Percentiles rank a stretch among this genome's conserved stretches.
These are phyloP conservation scores for Hermetia illucens DNA, from an alignment of 1,140 invertebrate genomes.

Conservation along the genomic window DNA sequence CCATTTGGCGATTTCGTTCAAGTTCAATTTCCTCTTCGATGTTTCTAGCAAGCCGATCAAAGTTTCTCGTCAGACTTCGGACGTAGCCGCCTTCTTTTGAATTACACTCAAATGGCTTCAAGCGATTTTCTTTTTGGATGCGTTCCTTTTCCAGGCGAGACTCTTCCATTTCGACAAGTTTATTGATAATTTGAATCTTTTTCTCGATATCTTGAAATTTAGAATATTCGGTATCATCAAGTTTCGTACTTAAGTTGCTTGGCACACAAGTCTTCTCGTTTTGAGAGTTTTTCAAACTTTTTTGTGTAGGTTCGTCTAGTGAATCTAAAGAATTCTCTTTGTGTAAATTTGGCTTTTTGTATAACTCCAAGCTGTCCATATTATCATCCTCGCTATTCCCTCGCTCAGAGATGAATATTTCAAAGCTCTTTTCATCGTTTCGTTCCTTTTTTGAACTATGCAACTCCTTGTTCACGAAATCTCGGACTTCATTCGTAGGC, in stretches of 20 bases:
- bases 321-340: conserved; percentile 18
- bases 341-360: conserved; percentile 31
- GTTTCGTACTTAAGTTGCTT: conserved; percentile 1
- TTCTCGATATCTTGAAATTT: conserved; percentile 46
- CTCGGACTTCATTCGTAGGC: conserved; percentile 11
- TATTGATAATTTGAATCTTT: conserved; percentile 49
- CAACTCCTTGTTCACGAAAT: conserved; percentile 4
- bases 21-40: conserved; percentile 32
- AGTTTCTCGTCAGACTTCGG: conserved; percentile 44
- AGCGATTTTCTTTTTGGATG: conserved; percentile 38
- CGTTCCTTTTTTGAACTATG: neutral
- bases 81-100: conserved; percentile 44
- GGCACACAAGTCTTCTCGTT: conserved; percentile 9
- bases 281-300: neutral
- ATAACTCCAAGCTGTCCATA: conserved; percentile 41
- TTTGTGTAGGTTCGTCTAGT: conserved; percentile 1
- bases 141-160: conserved; percentile 44
- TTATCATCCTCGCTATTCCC: conserved; percentile 37
- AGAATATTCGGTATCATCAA: conserved; percentile 26
- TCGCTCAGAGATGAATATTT: conserved; percentile 41
- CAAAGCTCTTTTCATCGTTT: conserved; percentile 36
- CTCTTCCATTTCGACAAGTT: conserved; percentile 49
- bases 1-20: conserved; percentile 32
- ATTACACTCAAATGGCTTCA: conserved; percentile 41
- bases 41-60: conserved; percentile 38